Conservation (phyloP, 2,797 vertebrate genomes). For the Danio kyathit region DNA sequence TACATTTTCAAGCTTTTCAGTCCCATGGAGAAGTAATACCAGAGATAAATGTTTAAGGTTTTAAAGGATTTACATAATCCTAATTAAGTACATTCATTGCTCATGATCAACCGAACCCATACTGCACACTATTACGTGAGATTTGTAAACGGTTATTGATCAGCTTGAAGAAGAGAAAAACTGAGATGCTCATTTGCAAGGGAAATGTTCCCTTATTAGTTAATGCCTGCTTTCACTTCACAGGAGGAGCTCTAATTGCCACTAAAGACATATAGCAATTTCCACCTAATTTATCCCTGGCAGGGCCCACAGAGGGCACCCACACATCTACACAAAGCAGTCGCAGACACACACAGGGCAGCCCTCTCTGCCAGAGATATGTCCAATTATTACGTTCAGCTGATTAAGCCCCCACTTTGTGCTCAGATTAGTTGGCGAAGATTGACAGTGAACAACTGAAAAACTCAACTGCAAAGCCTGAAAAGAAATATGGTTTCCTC, state of each 20-base stretch:
- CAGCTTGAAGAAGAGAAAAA: slow-evolving; percentile 24
- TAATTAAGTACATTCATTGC: slow-evolving; percentile 3
- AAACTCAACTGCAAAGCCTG: slow-evolving; percentile 2
- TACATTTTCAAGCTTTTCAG: not conserved
- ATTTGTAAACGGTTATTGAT: slow-evolving; percentile 47
- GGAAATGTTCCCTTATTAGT: slow-evolving; percentile 71
- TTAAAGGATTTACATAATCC: not conserved
- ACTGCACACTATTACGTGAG: slow-evolving; percentile 33
- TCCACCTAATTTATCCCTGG: slow-evolving; percentile 71
- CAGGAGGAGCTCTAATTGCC: slow-evolving; percentile 72
- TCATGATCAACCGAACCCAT: slow-evolving; percentile 23
- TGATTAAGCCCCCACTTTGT: slow-evolving; percentile 58
- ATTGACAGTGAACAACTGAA: slow-evolving; percentile 55
- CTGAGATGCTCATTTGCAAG: slow-evolving; percentile 67
- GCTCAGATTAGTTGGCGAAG: slow-evolving; percentile 56
- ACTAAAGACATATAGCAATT: slow-evolving; percentile 71
- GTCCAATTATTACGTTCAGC: slow-evolving; percentile 52
- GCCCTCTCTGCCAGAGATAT: slow-evolving; percentile 51
- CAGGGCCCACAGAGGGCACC: slow-evolving; percentile 49
- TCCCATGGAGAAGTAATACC: not conserved
- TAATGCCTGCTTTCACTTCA: slow-evolving; percentile 68
- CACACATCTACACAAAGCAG: slow-evolving; percentile 34
- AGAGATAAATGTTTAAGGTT: not conserved
- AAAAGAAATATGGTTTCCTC: slow-evolving; percentile 14
- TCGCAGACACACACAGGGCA: slow-evolving; percentile 39